phyloP scores from a whole-genome alignment of 2,797 vertebrate species.

The Clarias platycephalus region DNA sequence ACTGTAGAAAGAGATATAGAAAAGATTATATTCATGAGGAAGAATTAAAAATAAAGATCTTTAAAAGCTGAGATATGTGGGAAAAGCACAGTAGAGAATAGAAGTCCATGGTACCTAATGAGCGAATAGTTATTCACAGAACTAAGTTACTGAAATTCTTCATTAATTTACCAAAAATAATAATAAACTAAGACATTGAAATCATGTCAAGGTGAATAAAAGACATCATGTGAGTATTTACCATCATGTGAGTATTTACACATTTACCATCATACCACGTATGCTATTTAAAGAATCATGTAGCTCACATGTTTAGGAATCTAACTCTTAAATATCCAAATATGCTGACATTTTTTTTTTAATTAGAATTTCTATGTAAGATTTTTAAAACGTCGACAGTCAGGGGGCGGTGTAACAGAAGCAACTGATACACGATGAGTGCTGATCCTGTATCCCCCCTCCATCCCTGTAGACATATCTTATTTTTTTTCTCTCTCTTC shows the following conservation, averaged over 20 bases:
- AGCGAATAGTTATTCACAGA: conserved; percentile 9
- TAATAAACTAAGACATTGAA: background rate
- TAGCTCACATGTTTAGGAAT: background rate
- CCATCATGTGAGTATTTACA: too few species aligned
- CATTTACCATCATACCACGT: background rate
- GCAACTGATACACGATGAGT: too few species aligned
- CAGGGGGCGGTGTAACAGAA: background rate
- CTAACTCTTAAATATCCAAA: background rate
- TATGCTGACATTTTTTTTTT: too few species aligned
- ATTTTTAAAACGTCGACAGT: background rate
- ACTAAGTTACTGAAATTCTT: conserved; percentile 4
- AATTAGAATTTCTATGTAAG: background rate
- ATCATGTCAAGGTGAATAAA: background rate
- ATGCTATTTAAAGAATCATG: background rate
- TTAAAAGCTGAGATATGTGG: conserved; percentile 3
- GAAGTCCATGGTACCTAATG: conserved; percentile 21
- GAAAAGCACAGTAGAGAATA: background rate
- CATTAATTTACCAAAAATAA: background rate
- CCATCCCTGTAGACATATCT: too few species aligned
- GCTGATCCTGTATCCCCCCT: too few species aligned
- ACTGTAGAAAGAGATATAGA: conserved; percentile 73
- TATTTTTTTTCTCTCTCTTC: background rate
- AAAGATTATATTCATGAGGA: conserved; percentile 34
- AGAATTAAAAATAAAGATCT: background rate
- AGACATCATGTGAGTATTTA: background rate